Evolutionary conservation across 2,113 vertebrate genomes (phyloP), one percentile per base, ranked within the genome.

Genomic region (Ammodramus savannarum): DNA sequence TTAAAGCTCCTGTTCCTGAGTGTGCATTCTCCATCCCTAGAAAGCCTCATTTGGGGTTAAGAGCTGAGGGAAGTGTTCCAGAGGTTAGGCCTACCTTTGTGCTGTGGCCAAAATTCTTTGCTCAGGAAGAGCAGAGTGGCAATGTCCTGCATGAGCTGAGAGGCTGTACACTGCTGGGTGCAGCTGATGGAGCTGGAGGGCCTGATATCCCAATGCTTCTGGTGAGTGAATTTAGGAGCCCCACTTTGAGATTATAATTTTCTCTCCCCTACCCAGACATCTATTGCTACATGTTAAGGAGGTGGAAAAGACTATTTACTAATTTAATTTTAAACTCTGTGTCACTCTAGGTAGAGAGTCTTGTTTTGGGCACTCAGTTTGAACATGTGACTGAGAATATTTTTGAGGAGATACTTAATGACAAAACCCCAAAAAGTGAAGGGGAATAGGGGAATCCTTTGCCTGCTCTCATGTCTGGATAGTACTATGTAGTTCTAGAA

Each of bases 1-100:
- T 89, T 67, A 73, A 73, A 85, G 63, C 16, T 87, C 6, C 39
- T 66, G 2, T 87, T 65, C 32, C 29, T 67, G 0, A 2, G 13
- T 3, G 0, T 13, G 26, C 0, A 0, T 78, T 5, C 20, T 72
- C 25, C 39, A 72, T 75, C 51, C 27, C 10, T 51, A n/a, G 48
- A 17, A 83, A 83, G 21, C 22, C 20, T 90, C 59, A 18, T 31
- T 36, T 20, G 15, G 23, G 26, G 4, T 72, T 49, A 62, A 82
- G 66, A 65, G 51, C 66, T 46, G 34, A 79, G 36, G 27, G 58
- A 69, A 76, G 13, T 11, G 12, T 83, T 73, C 29, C 29, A 54
- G 34, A 87, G 32, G 22, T 75, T 58, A 85, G n/a, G 41, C 12
- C 13, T 65, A 49, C 31, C 39, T 91, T 85, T 72, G 16, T 49